Percentiles rank a stretch among this genome's conserved stretches.
phyloP scores from a whole-genome alignment of 2,113 vertebrate genomes.

The Picathartes gymnocephalus region DNA sequence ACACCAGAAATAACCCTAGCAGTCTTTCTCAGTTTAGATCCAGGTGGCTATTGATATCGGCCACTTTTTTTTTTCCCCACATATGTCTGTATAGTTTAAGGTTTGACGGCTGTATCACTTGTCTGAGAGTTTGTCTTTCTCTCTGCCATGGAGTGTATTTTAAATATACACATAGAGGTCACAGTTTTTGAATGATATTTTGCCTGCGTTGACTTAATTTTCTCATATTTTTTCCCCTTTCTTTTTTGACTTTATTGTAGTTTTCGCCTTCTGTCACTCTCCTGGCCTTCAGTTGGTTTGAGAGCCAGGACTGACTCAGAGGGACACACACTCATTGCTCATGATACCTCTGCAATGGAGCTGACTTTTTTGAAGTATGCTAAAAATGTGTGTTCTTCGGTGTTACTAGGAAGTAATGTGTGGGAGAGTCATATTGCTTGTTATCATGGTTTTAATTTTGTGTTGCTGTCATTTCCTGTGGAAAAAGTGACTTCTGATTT shows the following conservation, averaged over 20 bases:
- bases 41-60: neutral
- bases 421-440: neutral
- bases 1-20: neutral
- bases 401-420: conserved; percentile 20
- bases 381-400: neutral
- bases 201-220: accelerated
- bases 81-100: neutral
- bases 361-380: neutral
- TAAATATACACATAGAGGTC: neutral
- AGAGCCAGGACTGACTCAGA: neutral
- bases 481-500: conserved; percentile 45
- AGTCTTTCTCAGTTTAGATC: neutral
- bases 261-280: neutral
- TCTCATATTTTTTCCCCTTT: neutral
- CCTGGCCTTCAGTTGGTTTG: neutral
- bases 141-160: neutral
- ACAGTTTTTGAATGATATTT: neutral
- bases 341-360: neutral
- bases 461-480: conserved; percentile 59
- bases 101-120: neutral
- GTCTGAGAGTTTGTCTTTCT: neutral
- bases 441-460: conserved; percentile 25
- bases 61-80: neutral
- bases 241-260: neutral
- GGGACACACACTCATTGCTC: neutral